Percentiles rank a stretch among this genome's conserved stretches.
These are phyloP conservation scores for Brachyalestes nurse DNA, from an alignment of 2,797 vertebrate species.

Conservation along the genomic window DNA sequence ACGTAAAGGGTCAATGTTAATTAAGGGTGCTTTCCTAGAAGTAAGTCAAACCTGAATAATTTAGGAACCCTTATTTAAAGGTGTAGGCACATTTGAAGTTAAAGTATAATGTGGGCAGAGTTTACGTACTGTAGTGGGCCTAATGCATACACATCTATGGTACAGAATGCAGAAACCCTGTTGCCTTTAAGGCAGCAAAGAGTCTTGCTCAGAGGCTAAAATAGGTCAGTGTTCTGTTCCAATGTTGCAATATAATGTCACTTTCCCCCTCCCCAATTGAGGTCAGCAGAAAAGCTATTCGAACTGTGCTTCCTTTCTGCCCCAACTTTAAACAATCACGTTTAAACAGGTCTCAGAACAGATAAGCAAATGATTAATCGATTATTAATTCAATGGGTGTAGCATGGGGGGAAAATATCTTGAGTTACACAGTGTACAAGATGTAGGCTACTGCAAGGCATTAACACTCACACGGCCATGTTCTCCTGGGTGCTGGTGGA, in stretches of 20 bases:
- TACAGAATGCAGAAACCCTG: constrained; percentile 28
- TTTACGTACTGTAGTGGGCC: constrained; percentile 6
- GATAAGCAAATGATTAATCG: not conserved
- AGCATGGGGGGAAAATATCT: too few relatives aligned
- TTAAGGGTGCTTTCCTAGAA: too few relatives aligned
- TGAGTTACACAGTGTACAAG: not conserved
- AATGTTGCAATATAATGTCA: constrained; percentile 15
- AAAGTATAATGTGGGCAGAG: not conserved
- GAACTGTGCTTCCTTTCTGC: not conserved
- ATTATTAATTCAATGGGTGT: too few relatives aligned
- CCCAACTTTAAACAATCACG: not conserved
- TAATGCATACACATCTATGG: constrained; percentile 19
- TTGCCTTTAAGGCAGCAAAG: constrained; percentile 24
- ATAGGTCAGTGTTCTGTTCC: constrained; percentile 26
- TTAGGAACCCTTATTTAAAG: not conserved
- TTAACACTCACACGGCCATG: constrained; percentile 14
- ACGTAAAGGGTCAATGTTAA: not conserved
- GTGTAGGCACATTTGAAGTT: not conserved
- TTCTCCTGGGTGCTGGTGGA: constrained; percentile 1
- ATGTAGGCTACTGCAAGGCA: not conserved
- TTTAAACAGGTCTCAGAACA: not conserved
- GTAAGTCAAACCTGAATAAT: not conserved
- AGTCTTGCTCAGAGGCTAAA: constrained; percentile 25
- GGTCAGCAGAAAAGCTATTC: not conserved
- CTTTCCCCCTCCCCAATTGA: not conserved